phyloP scores from a whole-genome alignment of 2,113 vertebrate genomes.

The Prionailurus bengalensis region DNA sequence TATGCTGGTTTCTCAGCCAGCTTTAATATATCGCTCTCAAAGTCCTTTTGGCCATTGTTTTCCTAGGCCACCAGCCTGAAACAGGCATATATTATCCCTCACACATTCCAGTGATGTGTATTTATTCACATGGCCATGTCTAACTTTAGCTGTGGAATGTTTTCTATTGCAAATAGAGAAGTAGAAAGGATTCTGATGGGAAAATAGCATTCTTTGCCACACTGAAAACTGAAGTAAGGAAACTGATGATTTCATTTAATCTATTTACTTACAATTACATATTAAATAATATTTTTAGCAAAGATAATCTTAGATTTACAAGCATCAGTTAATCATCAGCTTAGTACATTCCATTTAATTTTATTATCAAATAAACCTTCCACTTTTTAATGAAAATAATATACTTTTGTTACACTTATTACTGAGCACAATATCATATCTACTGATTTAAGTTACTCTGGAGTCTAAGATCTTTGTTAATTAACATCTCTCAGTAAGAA shows the following conservation, averaged over 20 bases:
- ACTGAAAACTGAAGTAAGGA: neutral
- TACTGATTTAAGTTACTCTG: neutral
- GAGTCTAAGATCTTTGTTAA: neutral
- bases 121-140: neutral
- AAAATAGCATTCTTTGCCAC: neutral
- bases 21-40: neutral
- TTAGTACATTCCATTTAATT: neutral
- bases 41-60: neutral
- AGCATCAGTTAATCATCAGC: neutral
- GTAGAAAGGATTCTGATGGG: neutral
- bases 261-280: neutral
- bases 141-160: neutral
- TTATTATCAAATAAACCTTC: neutral
- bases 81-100: neutral
- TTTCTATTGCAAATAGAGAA: neutral
- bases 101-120: neutral
- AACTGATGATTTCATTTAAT: neutral
- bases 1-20: neutral
- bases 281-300: neutral
- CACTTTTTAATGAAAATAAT: neutral
- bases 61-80: neutral
- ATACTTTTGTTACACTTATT: neutral
- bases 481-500: neutral
- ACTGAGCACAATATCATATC: neutral
- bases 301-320: neutral